Percentiles rank a stretch among this genome's conserved stretches.
phyloP scores from a whole-genome alignment of 2,113 vertebrate species.

The Rhea pennata region DNA sequence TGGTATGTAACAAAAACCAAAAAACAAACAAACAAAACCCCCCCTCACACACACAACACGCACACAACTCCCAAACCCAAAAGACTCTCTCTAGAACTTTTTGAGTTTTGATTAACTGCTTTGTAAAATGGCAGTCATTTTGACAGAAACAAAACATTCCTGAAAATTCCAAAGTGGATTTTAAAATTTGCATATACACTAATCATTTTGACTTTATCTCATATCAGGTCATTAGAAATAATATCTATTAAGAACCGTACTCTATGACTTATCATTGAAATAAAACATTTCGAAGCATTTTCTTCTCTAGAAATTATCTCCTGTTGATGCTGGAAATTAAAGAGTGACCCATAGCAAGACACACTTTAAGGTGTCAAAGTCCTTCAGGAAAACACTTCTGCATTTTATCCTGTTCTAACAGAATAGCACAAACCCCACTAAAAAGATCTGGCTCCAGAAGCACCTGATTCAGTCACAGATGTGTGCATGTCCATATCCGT shows the following conservation, averaged over 20 bases:
- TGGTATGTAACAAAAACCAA: background rate
- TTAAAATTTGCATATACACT: background rate
- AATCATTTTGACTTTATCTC: background rate
- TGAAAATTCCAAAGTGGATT: background rate
- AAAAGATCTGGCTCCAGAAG: background rate
- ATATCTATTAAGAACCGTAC: accelerated
- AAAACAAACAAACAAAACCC: background rate
- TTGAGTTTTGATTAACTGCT: background rate
- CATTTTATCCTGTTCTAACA: background rate
- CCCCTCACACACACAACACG: too few species aligned
- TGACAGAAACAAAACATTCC: background rate
- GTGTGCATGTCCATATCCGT: background rate
- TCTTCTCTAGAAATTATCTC: background rate
- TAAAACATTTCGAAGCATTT: background rate
- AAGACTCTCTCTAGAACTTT: background rate
- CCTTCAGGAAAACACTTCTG: background rate
- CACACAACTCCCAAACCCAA: background rate
- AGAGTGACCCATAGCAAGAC: background rate
- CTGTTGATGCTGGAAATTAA: background rate
- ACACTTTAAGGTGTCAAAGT: background rate
- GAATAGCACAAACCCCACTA: background rate
- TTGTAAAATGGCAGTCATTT: background rate
- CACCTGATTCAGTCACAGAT: background rate
- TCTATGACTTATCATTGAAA: background rate
- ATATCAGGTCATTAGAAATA: background rate